Conservation (phyloP, 1,140 invertebrate genomes). For the Chrysopa pallens region DNA sequence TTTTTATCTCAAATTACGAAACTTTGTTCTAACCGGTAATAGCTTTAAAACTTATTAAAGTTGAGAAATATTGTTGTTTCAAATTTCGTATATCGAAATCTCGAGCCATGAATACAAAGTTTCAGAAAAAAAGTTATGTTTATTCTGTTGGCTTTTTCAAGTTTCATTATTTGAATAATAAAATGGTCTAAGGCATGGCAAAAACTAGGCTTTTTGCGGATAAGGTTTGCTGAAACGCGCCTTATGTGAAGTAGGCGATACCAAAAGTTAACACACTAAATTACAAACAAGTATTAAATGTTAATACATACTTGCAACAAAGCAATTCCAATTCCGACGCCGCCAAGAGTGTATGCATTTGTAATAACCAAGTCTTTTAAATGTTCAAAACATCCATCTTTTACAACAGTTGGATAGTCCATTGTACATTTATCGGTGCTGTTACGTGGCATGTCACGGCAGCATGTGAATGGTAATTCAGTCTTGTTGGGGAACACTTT, state of each 20-base stretch:
- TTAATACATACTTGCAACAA: constrained; percentile 43
- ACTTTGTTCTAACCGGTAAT: no score
- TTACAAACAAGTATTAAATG: not conserved
- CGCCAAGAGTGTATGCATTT: constrained; percentile 52
- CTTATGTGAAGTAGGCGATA: no score
- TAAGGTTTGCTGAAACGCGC: no score
- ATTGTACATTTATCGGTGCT: constrained; percentile 31
- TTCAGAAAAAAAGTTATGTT: no score
- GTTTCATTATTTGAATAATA: not conserved
- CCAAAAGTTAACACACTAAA: constrained; percentile 4
- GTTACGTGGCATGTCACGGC: constrained; percentile 30
- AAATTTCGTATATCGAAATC: no score
- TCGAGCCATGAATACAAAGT: no score
- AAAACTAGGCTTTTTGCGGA: no score
- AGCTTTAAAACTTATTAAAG: no score
- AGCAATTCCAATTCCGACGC: constrained; percentile 60
- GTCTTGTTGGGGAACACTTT: constrained; percentile 29
- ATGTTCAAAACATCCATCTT: constrained; percentile 43
- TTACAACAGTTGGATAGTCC: constrained; percentile 23
- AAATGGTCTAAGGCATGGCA: no score
- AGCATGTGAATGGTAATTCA: constrained; percentile 45
- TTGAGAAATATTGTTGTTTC: no score
- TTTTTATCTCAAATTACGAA: no score
- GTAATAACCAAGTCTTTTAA: constrained; percentile 41
- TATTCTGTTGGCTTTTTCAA: not conserved